A percentile compares a stretch with the other conserved stretches of the same genome.
Evolutionary conservation across 2,797 vertebrate genomes (phyloP).

Genomic region (Buphagus erythrorhynchus): DNA sequence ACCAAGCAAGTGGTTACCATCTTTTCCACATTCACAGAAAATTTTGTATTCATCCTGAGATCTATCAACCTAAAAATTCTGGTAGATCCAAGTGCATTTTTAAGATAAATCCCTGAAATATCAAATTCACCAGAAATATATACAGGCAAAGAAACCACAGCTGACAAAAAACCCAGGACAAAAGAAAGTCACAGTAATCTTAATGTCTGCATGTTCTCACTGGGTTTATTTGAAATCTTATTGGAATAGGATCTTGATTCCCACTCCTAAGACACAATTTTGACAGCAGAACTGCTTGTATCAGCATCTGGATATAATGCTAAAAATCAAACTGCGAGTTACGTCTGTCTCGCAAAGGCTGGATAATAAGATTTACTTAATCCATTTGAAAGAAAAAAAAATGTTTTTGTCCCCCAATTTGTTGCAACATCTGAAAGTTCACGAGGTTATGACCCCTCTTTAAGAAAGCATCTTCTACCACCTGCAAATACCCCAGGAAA

Average conservation of each 20-base stretch:
- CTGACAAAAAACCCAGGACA: neutral
- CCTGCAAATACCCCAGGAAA: constrained; percentile 85
- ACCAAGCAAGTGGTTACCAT: neutral
- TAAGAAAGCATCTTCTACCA: constrained; percentile 78
- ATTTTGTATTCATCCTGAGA: neutral
- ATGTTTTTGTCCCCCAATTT: constrained; percentile 84
- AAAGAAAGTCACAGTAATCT: neutral
- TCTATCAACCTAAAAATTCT: neutral
- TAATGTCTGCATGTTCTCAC: neutral
- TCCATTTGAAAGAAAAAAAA: constrained; percentile 73
- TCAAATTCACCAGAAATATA: neutral
- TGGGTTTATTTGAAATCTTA: neutral
- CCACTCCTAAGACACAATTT: neutral
- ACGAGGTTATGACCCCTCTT: constrained; percentile 82
- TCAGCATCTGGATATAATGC: constrained; percentile 70
- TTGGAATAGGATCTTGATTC: neutral
- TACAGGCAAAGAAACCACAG: neutral
- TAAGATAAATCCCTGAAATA: neutral
- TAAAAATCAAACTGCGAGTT: constrained; percentile 57
- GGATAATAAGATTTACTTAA: constrained; percentile 80
- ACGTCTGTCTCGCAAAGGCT: constrained; percentile 72
- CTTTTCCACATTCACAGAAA: neutral
- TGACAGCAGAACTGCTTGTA: constrained; percentile 61
- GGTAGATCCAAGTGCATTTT: neutral
- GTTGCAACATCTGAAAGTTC: constrained; percentile 87